These are phyloP conservation scores for Trachymyrmex septentrionalis DNA, from an alignment of 1,140 invertebrate genomes.

Conservation along the genomic window DNA sequence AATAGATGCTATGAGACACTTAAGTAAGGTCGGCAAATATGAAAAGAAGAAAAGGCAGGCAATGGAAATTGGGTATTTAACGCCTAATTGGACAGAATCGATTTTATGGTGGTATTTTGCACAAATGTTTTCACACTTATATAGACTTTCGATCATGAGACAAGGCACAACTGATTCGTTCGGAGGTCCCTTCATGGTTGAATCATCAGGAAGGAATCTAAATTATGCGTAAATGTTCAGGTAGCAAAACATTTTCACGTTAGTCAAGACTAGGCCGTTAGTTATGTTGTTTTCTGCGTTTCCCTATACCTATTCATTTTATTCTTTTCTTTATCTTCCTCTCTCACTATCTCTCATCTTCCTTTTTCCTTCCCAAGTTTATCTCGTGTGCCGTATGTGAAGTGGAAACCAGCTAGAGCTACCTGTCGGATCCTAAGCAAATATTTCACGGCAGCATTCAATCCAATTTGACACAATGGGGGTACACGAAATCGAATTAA, in stretches of 20 bases:
- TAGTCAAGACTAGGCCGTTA: slow-evolving; percentile 32
- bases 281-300: slow-evolving; percentile 20
- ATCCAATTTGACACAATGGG: slow-evolving; percentile 78
- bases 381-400: not conserved
- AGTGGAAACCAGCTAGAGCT: slow-evolving; percentile 58
- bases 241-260: slow-evolving; percentile 70
- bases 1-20: not conserved
- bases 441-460: slow-evolving; percentile 78
- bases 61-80: slow-evolving; percentile 15
- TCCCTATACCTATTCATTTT: not conserved
- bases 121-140: slow-evolving; percentile 80
- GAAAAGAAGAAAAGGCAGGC: slow-evolving; percentile 2
- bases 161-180: slow-evolving; percentile 66
- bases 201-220: slow-evolving; percentile 41
- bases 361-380: slow-evolving; percentile 6
- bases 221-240: slow-evolving; percentile 78
- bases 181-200: slow-evolving; percentile 8
- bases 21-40: not conserved
- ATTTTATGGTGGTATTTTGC: slow-evolving; percentile 69
- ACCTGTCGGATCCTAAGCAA: slow-evolving; percentile 77
- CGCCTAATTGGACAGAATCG: not conserved
- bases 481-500: slow-evolving; percentile 78
- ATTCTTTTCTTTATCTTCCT: not conserved
- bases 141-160: slow-evolving; percentile 49
- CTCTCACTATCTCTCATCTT: not conserved